phyloP scores from a whole-genome alignment of 2,113 vertebrate genomes.

The Microtus richardsoni region DNA sequence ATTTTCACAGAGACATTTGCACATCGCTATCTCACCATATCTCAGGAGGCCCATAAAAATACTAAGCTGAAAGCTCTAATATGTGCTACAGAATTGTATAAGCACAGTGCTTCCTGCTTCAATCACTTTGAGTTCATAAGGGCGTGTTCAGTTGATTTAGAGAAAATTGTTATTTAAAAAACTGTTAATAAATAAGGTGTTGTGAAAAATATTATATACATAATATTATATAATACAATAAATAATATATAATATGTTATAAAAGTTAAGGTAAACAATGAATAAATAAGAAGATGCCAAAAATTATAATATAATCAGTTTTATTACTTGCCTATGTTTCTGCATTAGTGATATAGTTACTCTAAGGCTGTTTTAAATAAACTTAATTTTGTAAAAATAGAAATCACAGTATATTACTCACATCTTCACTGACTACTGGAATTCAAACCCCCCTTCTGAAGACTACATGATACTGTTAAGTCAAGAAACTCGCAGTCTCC shows the following conservation, averaged over 20 bases:
- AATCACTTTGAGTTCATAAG: not conserved
- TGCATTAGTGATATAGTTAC: not conserved
- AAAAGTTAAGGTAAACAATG: not conserved
- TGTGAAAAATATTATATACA: not conserved
- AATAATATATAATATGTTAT: not conserved
- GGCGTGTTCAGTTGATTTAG: not conserved
- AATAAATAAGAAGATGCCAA: not conserved
- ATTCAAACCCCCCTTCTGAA: constrained; percentile 45
- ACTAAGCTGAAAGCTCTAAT: not conserved
- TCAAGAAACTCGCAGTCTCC: not conserved
- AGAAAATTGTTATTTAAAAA: not conserved
- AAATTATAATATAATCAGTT: not conserved
- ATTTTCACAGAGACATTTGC: not conserved
- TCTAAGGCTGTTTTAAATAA: constrained; percentile 66
- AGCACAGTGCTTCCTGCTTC: not conserved
- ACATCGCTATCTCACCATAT: not conserved
- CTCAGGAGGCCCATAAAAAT: not conserved
- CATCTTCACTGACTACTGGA: constrained; percentile 81
- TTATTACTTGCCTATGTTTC: not conserved
- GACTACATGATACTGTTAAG: not conserved
- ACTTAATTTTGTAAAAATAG: constrained; percentile 71
- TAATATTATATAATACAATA: not conserved
- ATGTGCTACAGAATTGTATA: not conserved
- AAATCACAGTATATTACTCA: constrained; percentile 79
- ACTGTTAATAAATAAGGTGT: not conserved